phyloP scores from a whole-genome alignment of 1,140 invertebrate genomes.

The Drosophila persimilis region DNA sequence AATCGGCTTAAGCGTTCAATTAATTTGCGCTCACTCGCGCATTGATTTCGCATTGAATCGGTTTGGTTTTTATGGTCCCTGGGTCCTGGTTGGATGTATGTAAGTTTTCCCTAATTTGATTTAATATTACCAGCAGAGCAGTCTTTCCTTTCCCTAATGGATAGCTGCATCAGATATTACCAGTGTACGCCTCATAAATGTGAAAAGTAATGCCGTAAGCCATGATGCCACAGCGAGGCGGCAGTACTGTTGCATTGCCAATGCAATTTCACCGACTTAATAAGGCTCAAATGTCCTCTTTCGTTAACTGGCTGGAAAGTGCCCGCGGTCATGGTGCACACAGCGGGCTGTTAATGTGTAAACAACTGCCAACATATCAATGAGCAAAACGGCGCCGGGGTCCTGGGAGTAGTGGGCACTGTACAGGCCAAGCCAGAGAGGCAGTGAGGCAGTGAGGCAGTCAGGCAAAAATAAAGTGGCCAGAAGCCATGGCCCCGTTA shows the following conservation, averaged over 20 bases:
- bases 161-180: not conserved
- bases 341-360: conserved; percentile 59
- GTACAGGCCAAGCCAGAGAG: not conserved
- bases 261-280: conserved; percentile 54
- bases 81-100: no score
- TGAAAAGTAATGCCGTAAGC: no score
- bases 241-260: conserved; percentile 1
- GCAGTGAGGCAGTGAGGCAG: conserved; percentile 3
- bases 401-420: not conserved
- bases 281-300: conserved; percentile 68
- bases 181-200: not conserved
- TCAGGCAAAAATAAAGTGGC: conserved; percentile 55
- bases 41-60: conserved; percentile 28
- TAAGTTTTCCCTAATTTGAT: conserved; percentile 26
- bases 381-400: conserved; percentile 12
- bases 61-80: not conserved
- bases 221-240: not conserved
- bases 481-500: conserved; percentile 51
- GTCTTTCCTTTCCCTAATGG: not conserved
- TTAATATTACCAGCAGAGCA: conserved; percentile 5
- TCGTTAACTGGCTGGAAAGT: conserved; percentile 61
- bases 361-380: conserved; percentile 62
- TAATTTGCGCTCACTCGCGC: conserved; percentile 25
- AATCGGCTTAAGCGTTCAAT: conserved; percentile 61
- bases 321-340: conserved; percentile 22